Base-by-base conservation (phyloP, 2,113 vertebrate species). In the Mastomys natalensis region DNA sequence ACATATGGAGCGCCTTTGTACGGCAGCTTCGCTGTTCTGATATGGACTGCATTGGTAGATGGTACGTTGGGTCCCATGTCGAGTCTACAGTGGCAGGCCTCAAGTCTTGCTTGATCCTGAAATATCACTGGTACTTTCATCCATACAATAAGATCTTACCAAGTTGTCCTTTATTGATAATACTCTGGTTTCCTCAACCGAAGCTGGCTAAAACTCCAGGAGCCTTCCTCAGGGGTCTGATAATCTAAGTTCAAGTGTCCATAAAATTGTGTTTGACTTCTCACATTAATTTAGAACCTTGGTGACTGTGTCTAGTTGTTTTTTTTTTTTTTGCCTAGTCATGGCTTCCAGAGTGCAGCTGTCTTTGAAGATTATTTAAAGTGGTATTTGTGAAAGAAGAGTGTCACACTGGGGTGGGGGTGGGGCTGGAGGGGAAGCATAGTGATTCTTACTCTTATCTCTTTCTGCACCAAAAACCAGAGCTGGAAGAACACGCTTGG, bases 281-380 rank as follows among this genome's bases (percentile, higher is more conserved):
- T 94, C 74, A 48, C 6, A 78, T 93, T 70, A 24, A 48, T 89
- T 82, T 91, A 82, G 91, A 94, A 68, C 29, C 58, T 94, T 34
- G 29, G 60, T 51, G 43, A 91, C 31, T 85, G 17, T 53, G 37
- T 29, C 6, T n/a, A 72, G 37, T 60, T 7, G 11, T 3, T 66
- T 66, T 66, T 29, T 9, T 66, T 66, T 66, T 68, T 76, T 89
- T 89, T 45, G 26, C n/a, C 37, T 64, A 77, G 15, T 21, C 60
- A 53, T 48, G n/a, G 40, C 68, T 85, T 87, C n/a, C 37, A 64
- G 60, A 31, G 43, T 24, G 24, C 62, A 82, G 7, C 70, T 93
- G 92, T 55, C 43, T 60, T n/a, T 80, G 26, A 73, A 43, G 34
- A 48, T 53, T 60, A 31, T 37, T 95, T 93, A 51, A 91, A 89